Percentiles rank a stretch among this genome's conserved stretches.
These are phyloP conservation scores for Thecocarcelia acutangulata DNA, from an alignment of 2,888 invertebrate genomes.

Conservation along the genomic window DNA sequence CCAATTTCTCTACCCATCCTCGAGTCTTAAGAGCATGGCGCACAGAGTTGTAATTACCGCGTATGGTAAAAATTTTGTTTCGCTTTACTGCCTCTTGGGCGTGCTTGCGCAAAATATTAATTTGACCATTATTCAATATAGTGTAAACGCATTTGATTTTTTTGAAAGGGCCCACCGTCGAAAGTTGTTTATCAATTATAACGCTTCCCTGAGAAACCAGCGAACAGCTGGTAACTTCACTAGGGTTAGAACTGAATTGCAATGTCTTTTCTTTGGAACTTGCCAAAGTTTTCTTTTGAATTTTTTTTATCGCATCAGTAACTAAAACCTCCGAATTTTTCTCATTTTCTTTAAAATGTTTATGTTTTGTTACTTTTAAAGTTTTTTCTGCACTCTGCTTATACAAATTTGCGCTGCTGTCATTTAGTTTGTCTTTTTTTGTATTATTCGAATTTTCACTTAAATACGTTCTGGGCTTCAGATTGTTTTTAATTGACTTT, in stretches of 20 bases:
- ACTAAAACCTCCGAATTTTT: conserved; percentile 47
- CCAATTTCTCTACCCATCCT: conserved; percentile 85
- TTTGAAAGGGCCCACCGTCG: conserved; percentile 33
- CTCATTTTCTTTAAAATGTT: conserved; percentile 1
- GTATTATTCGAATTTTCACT: not conserved
- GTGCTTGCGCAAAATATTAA: conserved; percentile 85
- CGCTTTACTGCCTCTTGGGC: conserved; percentile 86
- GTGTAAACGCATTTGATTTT: conserved; percentile 56
- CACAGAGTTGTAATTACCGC: conserved; percentile 88
- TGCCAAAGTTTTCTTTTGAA: conserved; percentile 35
- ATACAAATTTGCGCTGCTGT: no score
- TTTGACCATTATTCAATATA: conserved; percentile 83
- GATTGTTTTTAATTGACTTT: conserved; percentile 15
- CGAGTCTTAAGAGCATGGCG: conserved; percentile 86
- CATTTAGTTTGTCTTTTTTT: conserved; percentile 31
- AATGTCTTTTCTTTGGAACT: conserved; percentile 40
- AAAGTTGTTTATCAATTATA: conserved; percentile 57
- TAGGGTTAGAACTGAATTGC: conserved; percentile 24
- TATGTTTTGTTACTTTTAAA: not conserved
- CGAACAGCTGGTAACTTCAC: conserved; percentile 31
- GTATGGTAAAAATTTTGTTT: conserved; percentile 86
- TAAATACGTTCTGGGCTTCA: not conserved
- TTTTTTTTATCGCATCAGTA: conserved; percentile 44
- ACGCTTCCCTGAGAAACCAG: conserved; percentile 46
- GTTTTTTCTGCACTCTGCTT: not conserved